A percentile compares a stretch with the other conserved stretches of the same genome.
phyloP scores from a whole-genome alignment of 1,140 invertebrate species.

The Daktulosphaira vitifoliae region DNA sequence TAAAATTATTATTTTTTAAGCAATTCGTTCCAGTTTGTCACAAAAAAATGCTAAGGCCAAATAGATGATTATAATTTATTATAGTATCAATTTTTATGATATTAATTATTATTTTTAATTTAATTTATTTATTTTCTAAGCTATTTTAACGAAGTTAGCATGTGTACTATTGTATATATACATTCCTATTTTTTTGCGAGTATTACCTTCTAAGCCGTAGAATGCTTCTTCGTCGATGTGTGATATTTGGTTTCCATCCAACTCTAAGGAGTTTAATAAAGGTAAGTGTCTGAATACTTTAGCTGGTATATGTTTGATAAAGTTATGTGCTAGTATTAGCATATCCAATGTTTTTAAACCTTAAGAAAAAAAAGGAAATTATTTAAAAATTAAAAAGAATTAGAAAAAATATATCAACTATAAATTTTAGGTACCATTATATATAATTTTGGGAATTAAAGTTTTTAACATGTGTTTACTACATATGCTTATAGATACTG shows the following conservation, averaged over 20 bases:
- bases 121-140: too few relatives aligned
- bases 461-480: too few relatives aligned
- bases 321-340: slow-evolving; percentile 73
- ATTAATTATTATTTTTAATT: too few relatives aligned
- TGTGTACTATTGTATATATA: too few relatives aligned
- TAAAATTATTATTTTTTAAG: too few relatives aligned
- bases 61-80: too few relatives aligned
- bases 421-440: not conserved
- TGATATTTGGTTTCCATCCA: slow-evolving; percentile 74
- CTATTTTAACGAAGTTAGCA: too few relatives aligned
- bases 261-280: slow-evolving; percentile 70
- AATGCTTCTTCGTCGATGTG: slow-evolving; percentile 73
- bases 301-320: slow-evolving; percentile 62
- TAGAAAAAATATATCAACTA: not conserved
- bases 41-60: too few relatives aligned
- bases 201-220: slow-evolving; percentile 74
- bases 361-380: slow-evolving; percentile 43
- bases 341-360: slow-evolving; percentile 70
- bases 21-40: too few relatives aligned
- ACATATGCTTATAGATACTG: not conserved
- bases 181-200: too few relatives aligned
- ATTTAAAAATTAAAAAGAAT: not conserved
- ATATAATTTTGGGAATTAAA: not conserved
- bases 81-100: too few relatives aligned
- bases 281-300: slow-evolving; percentile 69